A percentile compares a stretch with the other conserved stretches of the same genome.
Conservation (phyloP, 92 coral and sea anemone genomes). For the Parazoanthus darwini region DNA sequence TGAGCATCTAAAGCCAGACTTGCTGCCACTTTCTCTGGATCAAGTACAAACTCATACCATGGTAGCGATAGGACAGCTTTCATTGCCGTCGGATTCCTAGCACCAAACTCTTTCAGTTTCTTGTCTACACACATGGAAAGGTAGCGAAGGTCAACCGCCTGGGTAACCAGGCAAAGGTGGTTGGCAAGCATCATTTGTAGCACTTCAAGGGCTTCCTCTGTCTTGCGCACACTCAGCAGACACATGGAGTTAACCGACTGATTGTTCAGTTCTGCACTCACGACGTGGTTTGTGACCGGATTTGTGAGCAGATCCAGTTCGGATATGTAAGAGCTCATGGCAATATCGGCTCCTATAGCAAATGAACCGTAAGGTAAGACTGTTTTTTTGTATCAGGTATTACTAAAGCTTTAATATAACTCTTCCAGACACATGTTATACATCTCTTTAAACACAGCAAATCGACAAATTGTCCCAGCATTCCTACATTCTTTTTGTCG, state of each 20-base stretch:
- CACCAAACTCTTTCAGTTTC: conserved; percentile 20
- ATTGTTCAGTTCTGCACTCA: neutral
- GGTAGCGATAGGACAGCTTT: conserved; percentile 7
- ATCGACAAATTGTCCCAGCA: no score
- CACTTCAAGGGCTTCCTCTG: conserved; percentile 50
- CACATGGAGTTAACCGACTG: conserved; percentile 54
- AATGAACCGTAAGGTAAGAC: neutral
- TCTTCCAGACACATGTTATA: neutral
- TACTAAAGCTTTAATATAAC: no score
- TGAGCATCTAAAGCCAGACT: neutral
- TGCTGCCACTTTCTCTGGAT: conserved; percentile 16
- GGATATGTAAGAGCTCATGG: conserved; percentile 56
- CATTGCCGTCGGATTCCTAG: neutral
- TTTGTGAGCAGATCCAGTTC: conserved; percentile 49
- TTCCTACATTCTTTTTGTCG: neutral
- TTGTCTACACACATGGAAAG: conserved; percentile 33
- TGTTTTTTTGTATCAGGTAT: no score
- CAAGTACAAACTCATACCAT: conserved; percentile 18
- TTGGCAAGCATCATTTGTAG: conserved; percentile 53
- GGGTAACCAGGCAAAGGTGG: conserved; percentile 37
- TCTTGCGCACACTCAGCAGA: conserved; percentile 47
- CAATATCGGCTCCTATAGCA: conserved; percentile 26
- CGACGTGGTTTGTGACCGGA: conserved; percentile 52
- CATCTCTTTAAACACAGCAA: neutral
- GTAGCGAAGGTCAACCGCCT: conserved; percentile 54